Evolutionary conservation across 2,888 invertebrate genomes (phyloP).

Genomic region (Heliconius ismenius): DNA sequence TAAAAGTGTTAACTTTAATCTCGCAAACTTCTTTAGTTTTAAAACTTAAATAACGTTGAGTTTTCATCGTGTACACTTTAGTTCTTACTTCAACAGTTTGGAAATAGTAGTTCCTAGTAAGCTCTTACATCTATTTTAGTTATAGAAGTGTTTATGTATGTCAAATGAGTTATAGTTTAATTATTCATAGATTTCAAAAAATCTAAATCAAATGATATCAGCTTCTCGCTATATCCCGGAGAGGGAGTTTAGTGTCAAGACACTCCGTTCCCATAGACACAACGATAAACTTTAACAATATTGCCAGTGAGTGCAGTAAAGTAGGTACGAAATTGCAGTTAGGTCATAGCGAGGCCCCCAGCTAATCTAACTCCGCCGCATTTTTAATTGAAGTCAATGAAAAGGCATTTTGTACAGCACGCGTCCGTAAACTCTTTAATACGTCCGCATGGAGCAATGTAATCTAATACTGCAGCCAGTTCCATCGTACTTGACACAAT

Average conservation of each 20-base stretch:
- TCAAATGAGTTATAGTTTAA: background rate
- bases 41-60: background rate
- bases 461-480: conserved; percentile 13
- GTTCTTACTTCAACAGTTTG: background rate
- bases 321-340: conserved; percentile 39
- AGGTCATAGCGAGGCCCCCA: conserved; percentile 29
- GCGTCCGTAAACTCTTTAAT: conserved; percentile 22
- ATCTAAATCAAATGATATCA: too few species aligned
- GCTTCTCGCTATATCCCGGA: too few species aligned
- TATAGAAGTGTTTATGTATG: background rate
- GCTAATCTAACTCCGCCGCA: conserved; percentile 34
- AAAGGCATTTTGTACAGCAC: conserved; percentile 39
- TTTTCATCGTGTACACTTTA: background rate
- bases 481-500: conserved; percentile 30
- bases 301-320: conserved; percentile 36
- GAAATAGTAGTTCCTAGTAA: background rate
- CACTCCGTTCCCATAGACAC: conserved; percentile 6
- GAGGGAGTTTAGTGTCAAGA: too few species aligned
- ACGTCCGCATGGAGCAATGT: conserved; percentile 14
- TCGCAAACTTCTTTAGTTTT: background rate
- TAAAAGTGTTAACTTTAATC: background rate
- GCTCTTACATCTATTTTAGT: background rate
- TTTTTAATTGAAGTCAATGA: conserved; percentile 42
- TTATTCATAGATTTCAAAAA: background rate
- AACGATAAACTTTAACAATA: conserved; percentile 38